A percentile compares a stretch with the other conserved stretches of the same genome.
phyloP scores from a whole-genome alignment of 2,888 invertebrate species.

The Hypercompe scribonia region DNA sequence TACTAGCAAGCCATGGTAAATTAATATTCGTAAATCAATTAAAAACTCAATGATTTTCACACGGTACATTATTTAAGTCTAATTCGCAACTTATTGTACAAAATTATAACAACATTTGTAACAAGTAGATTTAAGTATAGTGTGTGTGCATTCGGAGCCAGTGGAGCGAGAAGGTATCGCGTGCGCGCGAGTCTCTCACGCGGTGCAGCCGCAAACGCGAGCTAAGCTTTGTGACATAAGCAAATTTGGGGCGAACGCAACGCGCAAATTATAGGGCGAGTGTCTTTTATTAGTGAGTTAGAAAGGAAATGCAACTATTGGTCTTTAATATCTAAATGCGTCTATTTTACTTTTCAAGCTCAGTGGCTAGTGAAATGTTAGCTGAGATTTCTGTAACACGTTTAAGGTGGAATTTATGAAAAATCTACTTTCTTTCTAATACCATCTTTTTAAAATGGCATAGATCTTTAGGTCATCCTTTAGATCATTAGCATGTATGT shows the following conservation, averaged over 20 bases:
- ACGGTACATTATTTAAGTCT: slow-evolving; percentile 4
- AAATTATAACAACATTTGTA: slow-evolving; percentile 17
- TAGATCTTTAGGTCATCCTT: too few species aligned
- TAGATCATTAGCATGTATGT: too few species aligned
- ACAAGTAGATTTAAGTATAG: slow-evolving; percentile 12
- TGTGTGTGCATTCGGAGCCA: slow-evolving; percentile 23
- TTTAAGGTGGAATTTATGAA: too few species aligned
- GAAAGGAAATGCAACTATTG: slow-evolving; percentile 44
- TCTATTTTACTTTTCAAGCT: slow-evolving; percentile 1
- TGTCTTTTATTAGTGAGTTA: slow-evolving; percentile 48
- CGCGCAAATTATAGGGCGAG: slow-evolving; percentile 52
- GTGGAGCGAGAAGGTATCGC: slow-evolving; percentile 24
- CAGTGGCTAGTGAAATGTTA: background rate
- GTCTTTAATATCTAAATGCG: slow-evolving; percentile 25
- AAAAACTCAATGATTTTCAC: slow-evolving; percentile 8
- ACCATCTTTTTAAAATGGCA: too few species aligned
- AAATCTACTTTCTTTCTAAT: too few species aligned
- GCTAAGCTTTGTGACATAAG: slow-evolving; percentile 1
- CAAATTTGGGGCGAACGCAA: slow-evolving; percentile 26
- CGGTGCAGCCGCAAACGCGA: slow-evolving; percentile 31
- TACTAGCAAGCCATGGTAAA: too few species aligned
- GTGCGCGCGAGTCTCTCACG: slow-evolving; percentile 34
- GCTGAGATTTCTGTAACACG: too few species aligned
- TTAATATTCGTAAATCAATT: background rate
- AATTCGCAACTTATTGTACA: slow-evolving; percentile 6